phyloP scores from a whole-genome alignment of 92 coral and sea anemone species.

The Umimayanthus chanpuru region DNA sequence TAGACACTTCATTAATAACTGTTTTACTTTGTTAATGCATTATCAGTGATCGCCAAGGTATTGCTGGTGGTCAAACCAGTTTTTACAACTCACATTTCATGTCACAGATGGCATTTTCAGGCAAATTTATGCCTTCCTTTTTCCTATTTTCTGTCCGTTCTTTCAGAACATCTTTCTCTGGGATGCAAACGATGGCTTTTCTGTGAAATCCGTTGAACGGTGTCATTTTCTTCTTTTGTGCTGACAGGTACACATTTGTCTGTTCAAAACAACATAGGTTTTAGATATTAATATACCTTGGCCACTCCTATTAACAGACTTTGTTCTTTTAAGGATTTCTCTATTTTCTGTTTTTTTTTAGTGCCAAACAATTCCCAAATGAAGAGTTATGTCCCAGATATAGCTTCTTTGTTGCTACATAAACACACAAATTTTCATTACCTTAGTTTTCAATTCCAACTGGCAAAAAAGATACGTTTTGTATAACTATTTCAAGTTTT shows the following conservation, averaged over 20 bases:
- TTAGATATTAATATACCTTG: neutral
- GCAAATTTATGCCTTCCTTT: constrained; percentile 90
- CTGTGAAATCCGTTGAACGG: constrained; percentile 86
- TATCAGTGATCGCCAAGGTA: no score
- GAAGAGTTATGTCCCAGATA: no score
- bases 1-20: neutral
- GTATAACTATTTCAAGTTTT: no score
- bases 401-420: no score
- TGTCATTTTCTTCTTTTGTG: constrained; percentile 92
- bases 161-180: constrained; percentile 74
- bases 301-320: neutral
- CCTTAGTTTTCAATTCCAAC: no score
- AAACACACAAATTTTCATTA: no score
- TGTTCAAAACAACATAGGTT: constrained; percentile 16
- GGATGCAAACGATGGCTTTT: constrained; percentile 81
- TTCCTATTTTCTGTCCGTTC: constrained; percentile 81
- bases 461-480: no score
- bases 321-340: no score
- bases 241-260: constrained; percentile 97
- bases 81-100: constrained; percentile 85
- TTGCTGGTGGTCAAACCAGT: neutral
- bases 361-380: no score
- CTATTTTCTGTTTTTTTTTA: no score
- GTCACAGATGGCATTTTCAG: constrained; percentile 92
- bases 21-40: no score